phyloP scores from a whole-genome alignment of 1,140 invertebrate genomes.

The Sitodiplosis mosellana region DNA sequence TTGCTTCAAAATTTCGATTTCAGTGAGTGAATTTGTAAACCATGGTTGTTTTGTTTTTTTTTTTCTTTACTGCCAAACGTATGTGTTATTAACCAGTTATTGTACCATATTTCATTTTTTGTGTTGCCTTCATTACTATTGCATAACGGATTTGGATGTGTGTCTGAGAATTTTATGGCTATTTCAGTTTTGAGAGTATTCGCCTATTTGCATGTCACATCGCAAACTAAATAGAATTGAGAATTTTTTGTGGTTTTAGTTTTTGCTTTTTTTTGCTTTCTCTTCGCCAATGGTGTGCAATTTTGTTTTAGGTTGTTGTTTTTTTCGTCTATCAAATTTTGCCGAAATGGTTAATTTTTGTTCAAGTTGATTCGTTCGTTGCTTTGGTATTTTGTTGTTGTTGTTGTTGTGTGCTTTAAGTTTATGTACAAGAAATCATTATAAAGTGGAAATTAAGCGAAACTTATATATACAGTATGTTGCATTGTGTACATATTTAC shows the following conservation, averaged over 20 bases:
- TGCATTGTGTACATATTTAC: no score
- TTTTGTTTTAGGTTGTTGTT: no score
- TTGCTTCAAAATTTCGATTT: no score
- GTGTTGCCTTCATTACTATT: constrained; percentile 25
- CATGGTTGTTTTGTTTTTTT: constrained; percentile 6
- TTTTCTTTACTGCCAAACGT: constrained; percentile 17
- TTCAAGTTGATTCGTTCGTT: neutral
- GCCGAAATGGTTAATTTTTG: no score
- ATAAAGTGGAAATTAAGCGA: no score
- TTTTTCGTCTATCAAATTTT: constrained; percentile 3
- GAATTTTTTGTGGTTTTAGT: neutral
- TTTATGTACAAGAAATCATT: no score
- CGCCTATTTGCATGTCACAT: constrained; percentile 5
- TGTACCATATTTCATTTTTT: constrained; percentile 11
- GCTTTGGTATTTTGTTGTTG: neutral
- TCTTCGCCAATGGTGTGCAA: no score
- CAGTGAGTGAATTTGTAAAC: constrained; percentile 28
- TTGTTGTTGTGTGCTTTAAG: neutral
- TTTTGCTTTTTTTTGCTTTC: constrained; percentile 9
- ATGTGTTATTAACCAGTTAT: constrained; percentile 9
- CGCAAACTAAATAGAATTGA: constrained; percentile 6
- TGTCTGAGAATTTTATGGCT: constrained; percentile 5
- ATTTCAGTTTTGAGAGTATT: constrained; percentile 7
- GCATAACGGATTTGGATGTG: constrained; percentile 8
- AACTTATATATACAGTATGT: no score